Evolutionary conservation across 1,140 invertebrate species (phyloP).

Genomic region (Lasioglossum albipes): DNA sequence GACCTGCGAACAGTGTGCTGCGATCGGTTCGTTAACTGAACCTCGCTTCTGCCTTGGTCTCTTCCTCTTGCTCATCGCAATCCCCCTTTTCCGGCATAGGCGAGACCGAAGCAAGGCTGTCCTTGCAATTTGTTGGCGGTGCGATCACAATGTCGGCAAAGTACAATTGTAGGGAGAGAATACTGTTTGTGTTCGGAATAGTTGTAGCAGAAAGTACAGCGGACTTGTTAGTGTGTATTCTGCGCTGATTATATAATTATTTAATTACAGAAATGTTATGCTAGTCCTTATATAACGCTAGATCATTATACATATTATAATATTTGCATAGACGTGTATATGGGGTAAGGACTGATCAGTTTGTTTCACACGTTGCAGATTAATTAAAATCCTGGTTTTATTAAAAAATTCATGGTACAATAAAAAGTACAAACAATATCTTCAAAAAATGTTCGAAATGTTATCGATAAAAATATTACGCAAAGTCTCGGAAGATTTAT

Average conservation of each 20-base stretch:
- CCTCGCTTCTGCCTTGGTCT: background rate
- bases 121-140: background rate
- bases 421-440: slow-evolving; percentile 19
- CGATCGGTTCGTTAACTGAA: background rate
- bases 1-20: background rate
- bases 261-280: too few species aligned
- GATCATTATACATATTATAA: too few species aligned
- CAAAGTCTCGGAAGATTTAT: background rate
- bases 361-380: background rate
- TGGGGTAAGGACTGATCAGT: too few species aligned
- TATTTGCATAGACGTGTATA: background rate
- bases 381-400: slow-evolving; percentile 1
- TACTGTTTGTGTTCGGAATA: background rate
- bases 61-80: too few species aligned
- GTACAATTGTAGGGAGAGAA: background rate
- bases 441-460: slow-evolving; percentile 21
- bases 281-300: too few species aligned
- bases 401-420: slow-evolving; percentile 17
- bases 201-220: too few species aligned
- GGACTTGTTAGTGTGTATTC: background rate
- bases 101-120: too few species aligned
- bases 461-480: slow-evolving; percentile 7
- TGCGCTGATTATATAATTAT: too few species aligned
- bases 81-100: too few species aligned
- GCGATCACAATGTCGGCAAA: background rate